These are phyloP conservation scores for Anseranas semipalmata DNA, from an alignment of 2,113 vertebrate genomes.

Conservation along the genomic window DNA sequence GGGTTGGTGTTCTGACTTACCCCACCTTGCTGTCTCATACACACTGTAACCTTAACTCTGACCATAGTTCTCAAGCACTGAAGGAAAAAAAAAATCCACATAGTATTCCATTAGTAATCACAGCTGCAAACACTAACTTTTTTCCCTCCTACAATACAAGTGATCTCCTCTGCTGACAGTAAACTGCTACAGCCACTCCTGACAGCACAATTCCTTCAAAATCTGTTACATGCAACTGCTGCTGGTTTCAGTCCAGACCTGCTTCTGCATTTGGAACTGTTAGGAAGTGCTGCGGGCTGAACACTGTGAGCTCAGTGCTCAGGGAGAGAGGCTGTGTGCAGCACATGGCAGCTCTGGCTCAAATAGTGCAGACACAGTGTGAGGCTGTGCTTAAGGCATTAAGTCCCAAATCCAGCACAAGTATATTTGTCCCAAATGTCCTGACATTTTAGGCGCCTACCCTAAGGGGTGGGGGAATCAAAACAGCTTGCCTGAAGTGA, in stretches of 20 bases:
- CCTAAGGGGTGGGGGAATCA: background rate
- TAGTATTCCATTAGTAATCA: background rate
- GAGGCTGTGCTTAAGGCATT: background rate
- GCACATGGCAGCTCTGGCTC: background rate
- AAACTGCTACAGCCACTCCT: background rate
- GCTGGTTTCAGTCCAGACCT: background rate
- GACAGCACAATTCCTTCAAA: background rate
- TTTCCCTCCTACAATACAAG: background rate
- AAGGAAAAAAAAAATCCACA: background rate
- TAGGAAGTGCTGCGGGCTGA: background rate
- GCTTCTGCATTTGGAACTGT: background rate
- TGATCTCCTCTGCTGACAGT: background rate
- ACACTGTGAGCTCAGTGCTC: background rate
- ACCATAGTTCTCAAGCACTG: background rate
- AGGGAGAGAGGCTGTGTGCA: background rate
- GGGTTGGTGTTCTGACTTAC: background rate
- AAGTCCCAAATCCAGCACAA: background rate
- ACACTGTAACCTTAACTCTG: background rate
- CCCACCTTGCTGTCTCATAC: background rate
- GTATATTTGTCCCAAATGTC: background rate
- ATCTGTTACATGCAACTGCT: background rate
- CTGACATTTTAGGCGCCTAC: background rate
- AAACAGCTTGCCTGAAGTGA: background rate
- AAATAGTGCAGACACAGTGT: fast-evolving
- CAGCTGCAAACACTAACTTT: background rate